A percentile compares a stretch with the other conserved stretches of the same genome.
phyloP scores from a whole-genome alignment of 1,140 invertebrate species.

The Macrosteles quadrilineatus region DNA sequence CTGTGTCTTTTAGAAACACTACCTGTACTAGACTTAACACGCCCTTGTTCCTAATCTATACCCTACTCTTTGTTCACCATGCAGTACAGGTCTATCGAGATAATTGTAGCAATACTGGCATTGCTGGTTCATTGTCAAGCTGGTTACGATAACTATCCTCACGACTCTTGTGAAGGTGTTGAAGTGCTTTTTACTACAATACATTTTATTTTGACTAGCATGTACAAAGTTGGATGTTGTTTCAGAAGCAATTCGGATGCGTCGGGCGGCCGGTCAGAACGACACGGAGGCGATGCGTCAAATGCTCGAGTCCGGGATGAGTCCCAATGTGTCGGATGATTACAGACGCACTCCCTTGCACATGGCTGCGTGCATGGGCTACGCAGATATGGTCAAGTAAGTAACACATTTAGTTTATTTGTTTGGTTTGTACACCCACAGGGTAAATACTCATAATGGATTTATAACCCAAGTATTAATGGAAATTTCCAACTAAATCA shows the following conservation, averaged over 20 bases:
- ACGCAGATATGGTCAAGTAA: constrained; percentile 68
- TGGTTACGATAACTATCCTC: not conserved
- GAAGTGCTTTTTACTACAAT: not conserved
- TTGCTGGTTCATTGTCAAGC: not conserved
- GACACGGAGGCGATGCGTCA: constrained; percentile 67
- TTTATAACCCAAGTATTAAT: too few relatives aligned
- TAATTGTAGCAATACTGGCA: not conserved
- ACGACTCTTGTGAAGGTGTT: not conserved
- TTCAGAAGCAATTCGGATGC: constrained; percentile 31
- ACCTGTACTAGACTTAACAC: too few relatives aligned
- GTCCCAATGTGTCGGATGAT: constrained; percentile 74
- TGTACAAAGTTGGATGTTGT: not conserved
- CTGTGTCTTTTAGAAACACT: too few relatives aligned
- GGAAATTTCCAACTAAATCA: too few relatives aligned
- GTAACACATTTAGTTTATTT: too few relatives aligned
- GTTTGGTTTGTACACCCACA: too few relatives aligned
- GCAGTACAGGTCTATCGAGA: not conserved
- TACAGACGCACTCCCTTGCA: constrained; percentile 79
- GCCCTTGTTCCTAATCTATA: not conserved
- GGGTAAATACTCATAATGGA: too few relatives aligned
- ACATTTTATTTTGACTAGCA: not conserved
- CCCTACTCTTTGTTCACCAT: too few relatives aligned
- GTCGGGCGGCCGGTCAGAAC: constrained; percentile 68
- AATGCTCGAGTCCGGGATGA: constrained; percentile 66
- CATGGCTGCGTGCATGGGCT: constrained; percentile 80